Conservation (phyloP, 2,888 invertebrate genomes). For the Pantelozetes paolii region DNA sequence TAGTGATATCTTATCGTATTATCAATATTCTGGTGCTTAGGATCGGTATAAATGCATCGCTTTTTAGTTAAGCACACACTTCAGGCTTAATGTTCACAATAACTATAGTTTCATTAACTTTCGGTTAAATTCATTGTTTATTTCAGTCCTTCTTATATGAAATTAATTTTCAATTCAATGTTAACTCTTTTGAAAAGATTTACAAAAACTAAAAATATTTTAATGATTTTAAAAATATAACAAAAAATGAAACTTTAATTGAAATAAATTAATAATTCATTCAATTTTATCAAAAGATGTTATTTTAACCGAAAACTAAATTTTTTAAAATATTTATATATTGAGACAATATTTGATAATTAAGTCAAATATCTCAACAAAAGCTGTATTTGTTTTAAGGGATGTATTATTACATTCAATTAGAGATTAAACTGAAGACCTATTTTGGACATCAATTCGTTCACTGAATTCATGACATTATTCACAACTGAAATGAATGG, state of each 20-base stretch:
- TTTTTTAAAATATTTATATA: neutral
- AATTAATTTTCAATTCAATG: too few species aligned
- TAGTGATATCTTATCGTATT: constrained; percentile 32
- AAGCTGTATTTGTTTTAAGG: constrained; percentile 13
- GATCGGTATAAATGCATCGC: constrained; percentile 29
- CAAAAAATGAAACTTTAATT: too few species aligned
- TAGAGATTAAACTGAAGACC: neutral
- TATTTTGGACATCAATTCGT: neutral
- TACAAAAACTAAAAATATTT: too few species aligned
- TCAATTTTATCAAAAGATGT: too few species aligned
- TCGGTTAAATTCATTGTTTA: neutral
- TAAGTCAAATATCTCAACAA: constrained; percentile 7
- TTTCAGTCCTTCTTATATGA: neutral
- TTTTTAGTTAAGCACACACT: constrained; percentile 30
- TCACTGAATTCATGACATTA: neutral
- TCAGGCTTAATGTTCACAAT: neutral
- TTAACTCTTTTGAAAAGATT: too few species aligned
- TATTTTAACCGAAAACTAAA: neutral
- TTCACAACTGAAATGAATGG: neutral
- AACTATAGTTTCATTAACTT: neutral
- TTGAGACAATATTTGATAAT: neutral
- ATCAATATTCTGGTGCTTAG: constrained; percentile 21
- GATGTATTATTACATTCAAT: neutral
- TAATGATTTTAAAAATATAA: too few species aligned
- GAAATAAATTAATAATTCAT: too few species aligned